Conservation (phyloP, 1,140 invertebrate species). For the Odontomachus brunneus region DNA sequence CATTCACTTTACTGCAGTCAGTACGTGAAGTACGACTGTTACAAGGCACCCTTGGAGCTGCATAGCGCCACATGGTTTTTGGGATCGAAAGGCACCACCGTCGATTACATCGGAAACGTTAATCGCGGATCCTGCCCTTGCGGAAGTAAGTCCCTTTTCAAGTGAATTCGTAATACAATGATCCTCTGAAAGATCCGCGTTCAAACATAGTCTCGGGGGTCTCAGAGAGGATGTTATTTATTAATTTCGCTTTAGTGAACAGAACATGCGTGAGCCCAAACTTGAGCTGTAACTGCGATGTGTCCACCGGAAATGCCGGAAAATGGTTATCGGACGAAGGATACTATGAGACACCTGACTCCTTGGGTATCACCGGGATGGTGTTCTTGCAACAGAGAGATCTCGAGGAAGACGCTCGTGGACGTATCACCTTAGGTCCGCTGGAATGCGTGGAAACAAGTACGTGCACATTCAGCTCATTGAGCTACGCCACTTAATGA, state of each 20-base stretch:
- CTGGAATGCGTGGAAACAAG: constrained; percentile 97
- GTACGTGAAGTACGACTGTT: constrained; percentile 96
- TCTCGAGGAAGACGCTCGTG: constrained; percentile 92
- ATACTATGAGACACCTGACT: constrained; percentile 90
- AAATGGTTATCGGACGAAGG: constrained; percentile 96
- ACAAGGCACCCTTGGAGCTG: constrained; percentile 93
- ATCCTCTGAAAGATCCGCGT: background rate
- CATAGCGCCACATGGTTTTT: constrained; percentile 96
- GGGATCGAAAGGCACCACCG: constrained; percentile 91
- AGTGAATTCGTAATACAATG: background rate
- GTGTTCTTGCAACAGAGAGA: constrained; percentile 95
- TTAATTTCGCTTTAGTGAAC: constrained; percentile 86
- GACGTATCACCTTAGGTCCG: constrained; percentile 94
- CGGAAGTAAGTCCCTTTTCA: constrained; percentile 87
- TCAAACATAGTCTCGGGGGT: constrained; percentile 11
- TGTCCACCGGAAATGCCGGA: constrained; percentile 92
- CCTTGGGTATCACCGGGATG: constrained; percentile 95
- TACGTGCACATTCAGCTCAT: constrained; percentile 84
- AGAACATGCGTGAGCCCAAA: constrained; percentile 92
- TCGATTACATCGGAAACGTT: constrained; percentile 94
- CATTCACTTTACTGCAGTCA: constrained; percentile 96
- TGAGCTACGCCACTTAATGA: background rate
- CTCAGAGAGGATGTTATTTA: background rate
- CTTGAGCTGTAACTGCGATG: constrained; percentile 95
- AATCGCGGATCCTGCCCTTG: constrained; percentile 89